These are phyloP conservation scores for Rana temporaria DNA, from an alignment of 2,113 vertebrate genomes.

Conservation along the genomic window DNA sequence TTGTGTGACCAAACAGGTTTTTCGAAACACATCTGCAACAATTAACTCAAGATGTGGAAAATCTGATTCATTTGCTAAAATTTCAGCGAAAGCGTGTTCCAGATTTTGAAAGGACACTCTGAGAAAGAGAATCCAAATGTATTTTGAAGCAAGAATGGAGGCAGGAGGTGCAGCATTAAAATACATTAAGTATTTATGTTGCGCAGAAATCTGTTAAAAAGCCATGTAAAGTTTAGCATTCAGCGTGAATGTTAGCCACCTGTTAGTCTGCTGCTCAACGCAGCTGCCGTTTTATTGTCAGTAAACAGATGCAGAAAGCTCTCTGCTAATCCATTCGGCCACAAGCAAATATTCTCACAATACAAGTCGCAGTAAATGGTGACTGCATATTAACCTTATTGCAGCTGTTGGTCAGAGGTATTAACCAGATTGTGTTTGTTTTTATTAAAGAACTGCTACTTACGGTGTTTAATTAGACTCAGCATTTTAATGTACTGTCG, in stretches of 20 bases:
- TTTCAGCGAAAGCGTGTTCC: slow-evolving; percentile 65
- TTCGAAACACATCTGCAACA: slow-evolving; percentile 79
- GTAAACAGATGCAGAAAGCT: slow-evolving; percentile 83
- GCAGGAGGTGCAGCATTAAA: slow-evolving; percentile 68
- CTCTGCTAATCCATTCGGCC: slow-evolving; percentile 79
- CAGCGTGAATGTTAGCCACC: slow-evolving; percentile 76
- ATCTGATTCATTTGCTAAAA: slow-evolving; percentile 69
- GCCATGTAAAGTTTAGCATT: slow-evolving; percentile 71
- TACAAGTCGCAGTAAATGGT: slow-evolving; percentile 56
- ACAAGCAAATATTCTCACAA: slow-evolving; percentile 77
- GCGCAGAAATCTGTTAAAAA: slow-evolving; percentile 55
- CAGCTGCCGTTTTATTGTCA: slow-evolving; percentile 85
- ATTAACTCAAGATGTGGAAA: slow-evolving; percentile 78
- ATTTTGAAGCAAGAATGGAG: slow-evolving; percentile 68
- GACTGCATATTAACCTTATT: slow-evolving; percentile 72
- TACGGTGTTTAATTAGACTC: background rate
- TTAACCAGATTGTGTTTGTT: slow-evolving; percentile 21
- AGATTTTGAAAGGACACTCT: slow-evolving; percentile 68
- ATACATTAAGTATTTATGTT: slow-evolving; percentile 55
- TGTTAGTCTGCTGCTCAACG: slow-evolving; percentile 77
- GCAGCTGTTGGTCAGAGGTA: slow-evolving; percentile 65
- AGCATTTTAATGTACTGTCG: background rate
- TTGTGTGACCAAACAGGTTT: slow-evolving; percentile 76
- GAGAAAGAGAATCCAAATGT: slow-evolving; percentile 66
- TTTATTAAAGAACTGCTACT: slow-evolving; percentile 36